phyloP scores from a whole-genome alignment of 2,113 vertebrate species.

The Solea senegalensis region DNA sequence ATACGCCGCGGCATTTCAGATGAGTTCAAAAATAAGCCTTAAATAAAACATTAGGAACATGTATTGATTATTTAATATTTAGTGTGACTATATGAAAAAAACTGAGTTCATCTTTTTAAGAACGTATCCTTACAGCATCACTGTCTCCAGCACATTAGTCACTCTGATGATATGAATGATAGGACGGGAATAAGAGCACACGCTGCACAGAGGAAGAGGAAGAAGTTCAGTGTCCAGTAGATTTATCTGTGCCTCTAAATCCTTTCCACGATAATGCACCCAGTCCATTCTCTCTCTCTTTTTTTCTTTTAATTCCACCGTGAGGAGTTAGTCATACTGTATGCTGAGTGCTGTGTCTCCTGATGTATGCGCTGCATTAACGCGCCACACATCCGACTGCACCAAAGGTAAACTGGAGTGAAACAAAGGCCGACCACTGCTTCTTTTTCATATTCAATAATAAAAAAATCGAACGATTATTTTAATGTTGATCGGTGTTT shows the following conservation, averaged over 20 bases:
- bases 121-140: neutral
- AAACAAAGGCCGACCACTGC: constrained; percentile 7
- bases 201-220: neutral
- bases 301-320: constrained; percentile 21
- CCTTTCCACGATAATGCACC: constrained; percentile 29
- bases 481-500: too few relatives aligned
- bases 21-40: constrained; percentile 7
- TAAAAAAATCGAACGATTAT: too few relatives aligned
- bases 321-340: constrained; percentile 20
- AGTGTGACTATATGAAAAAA: neutral
- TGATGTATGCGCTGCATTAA: constrained; percentile 56
- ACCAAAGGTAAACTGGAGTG: constrained; percentile 10
- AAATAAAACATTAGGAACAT: constrained; percentile 26
- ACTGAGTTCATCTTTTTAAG: neutral
- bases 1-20: constrained; percentile 16
- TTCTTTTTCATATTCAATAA: too few relatives aligned
- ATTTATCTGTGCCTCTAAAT: constrained; percentile 36
- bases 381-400: constrained; percentile 30
- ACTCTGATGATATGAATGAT: constrained; percentile 28
- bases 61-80: constrained; percentile 10
- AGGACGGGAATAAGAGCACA: constrained; percentile 16
- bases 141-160: constrained; percentile 6
- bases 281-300: constrained; percentile 21
- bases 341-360: constrained; percentile 39
- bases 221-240: neutral